phyloP scores from a whole-genome alignment of 2,888 invertebrate genomes.

The Hirtodrosophila cameraria region DNA sequence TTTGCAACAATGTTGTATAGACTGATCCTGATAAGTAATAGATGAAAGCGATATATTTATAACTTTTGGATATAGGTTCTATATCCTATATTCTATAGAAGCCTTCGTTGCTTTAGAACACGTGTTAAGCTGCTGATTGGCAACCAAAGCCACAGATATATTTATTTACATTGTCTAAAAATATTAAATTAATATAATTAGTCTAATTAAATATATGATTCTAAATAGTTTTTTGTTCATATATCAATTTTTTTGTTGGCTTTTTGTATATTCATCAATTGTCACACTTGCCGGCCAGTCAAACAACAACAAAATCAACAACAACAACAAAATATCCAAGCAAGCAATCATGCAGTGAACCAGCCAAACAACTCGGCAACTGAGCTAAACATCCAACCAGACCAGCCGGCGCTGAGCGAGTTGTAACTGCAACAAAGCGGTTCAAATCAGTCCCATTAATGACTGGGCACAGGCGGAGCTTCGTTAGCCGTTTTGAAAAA shows the following conservation, averaged over 20 bases:
- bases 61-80: too few relatives aligned
- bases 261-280: slow-evolving; percentile 36
- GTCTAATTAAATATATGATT: slow-evolving; percentile 50
- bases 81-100: too few relatives aligned
- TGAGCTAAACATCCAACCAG: slow-evolving; percentile 35
- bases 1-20: too few relatives aligned
- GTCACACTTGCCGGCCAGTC: slow-evolving; percentile 43
- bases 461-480: slow-evolving; percentile 32
- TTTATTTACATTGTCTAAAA: slow-evolving; percentile 2
- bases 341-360: too few relatives aligned
- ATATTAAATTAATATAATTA: slow-evolving; percentile 52
- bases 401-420: slow-evolving; percentile 64
- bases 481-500: slow-evolving; percentile 30
- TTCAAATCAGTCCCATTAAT: slow-evolving; percentile 46
- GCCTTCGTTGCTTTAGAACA: background rate
- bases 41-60: background rate
- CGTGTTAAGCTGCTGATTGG: background rate
- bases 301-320: slow-evolving; percentile 17
- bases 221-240: slow-evolving; percentile 28
- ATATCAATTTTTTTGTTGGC: slow-evolving; percentile 2
- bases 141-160: background rate
- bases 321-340: slow-evolving; percentile 6
- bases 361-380: slow-evolving; percentile 11
- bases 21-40: background rate
- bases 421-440: slow-evolving; percentile 68